These are phyloP conservation scores for Thereva nobilitata DNA, from an alignment of 2,888 invertebrate genomes.

Conservation along the genomic window DNA sequence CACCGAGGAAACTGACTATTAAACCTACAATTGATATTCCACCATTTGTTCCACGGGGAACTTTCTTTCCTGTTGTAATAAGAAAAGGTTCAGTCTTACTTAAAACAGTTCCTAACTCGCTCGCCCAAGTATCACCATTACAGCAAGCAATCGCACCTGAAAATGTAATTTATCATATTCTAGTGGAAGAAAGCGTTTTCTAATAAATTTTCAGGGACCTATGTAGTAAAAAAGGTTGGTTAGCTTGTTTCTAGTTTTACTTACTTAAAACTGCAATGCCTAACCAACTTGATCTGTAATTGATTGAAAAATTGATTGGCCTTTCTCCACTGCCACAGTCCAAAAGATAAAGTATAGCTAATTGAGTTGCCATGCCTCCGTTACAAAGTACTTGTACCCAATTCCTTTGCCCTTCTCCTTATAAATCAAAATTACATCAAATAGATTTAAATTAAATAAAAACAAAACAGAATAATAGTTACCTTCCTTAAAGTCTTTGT, in stretches of 20 bases:
- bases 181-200: too few relatives aligned
- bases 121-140: slow-evolving; percentile 90
- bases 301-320: slow-evolving; percentile 74
- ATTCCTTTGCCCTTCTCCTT: slow-evolving; percentile 78
- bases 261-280: slow-evolving; percentile 75
- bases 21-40: slow-evolving; percentile 72
- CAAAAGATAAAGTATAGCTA: slow-evolving; percentile 76
- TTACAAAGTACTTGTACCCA: slow-evolving; percentile 92
- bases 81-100: slow-evolving; percentile 71
- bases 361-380: slow-evolving; percentile 80
- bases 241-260: slow-evolving; percentile 17
- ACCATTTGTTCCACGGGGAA: slow-evolving; percentile 88
- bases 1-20: slow-evolving; percentile 59
- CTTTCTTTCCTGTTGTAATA: slow-evolving; percentile 72
- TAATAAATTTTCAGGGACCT: too few relatives aligned
- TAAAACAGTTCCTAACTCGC: slow-evolving; percentile 81
- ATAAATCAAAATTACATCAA: background rate
- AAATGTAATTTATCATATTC: slow-evolving; percentile 24
- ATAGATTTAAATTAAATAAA: background rate
- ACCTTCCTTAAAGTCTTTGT: slow-evolving; percentile 81
- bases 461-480: slow-evolving; percentile 38
- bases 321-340: slow-evolving; percentile 79
- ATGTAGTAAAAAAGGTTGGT: background rate
- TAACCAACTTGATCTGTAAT: slow-evolving; percentile 83
- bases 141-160: slow-evolving; percentile 75